Conservation (phyloP, 2,888 invertebrate species). For the Ceraclea dissimilis region DNA sequence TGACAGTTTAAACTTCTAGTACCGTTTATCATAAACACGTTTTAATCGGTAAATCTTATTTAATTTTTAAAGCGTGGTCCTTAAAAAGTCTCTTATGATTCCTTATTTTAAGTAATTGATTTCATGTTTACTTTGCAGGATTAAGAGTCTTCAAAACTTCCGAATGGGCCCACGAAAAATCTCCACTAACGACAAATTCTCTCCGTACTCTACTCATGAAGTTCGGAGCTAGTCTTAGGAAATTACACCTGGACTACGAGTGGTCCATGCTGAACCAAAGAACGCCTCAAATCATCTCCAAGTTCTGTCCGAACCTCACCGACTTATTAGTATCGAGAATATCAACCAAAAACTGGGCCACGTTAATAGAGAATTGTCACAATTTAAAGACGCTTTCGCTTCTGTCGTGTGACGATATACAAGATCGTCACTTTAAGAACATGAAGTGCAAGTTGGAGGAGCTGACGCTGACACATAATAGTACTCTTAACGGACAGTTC, state of each 20-base stretch:
- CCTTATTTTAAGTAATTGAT: too few species aligned
- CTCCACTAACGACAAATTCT: conserved; percentile 40
- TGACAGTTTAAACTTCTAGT: too few species aligned
- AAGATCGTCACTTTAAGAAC: conserved; percentile 29
- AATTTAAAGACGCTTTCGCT: conserved; percentile 43
- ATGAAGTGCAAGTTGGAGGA: conserved; percentile 17
- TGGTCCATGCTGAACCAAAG: conserved; percentile 45
- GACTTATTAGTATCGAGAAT: conserved; percentile 44
- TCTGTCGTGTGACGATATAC: conserved; percentile 38
- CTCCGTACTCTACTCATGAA: conserved; percentile 46
- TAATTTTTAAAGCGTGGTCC: too few species aligned
- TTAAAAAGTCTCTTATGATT: too few species aligned
- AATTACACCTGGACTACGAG: conserved; percentile 46
- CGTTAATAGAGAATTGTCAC: conserved; percentile 44
- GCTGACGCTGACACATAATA: conserved; percentile 28
- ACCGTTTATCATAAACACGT: too few species aligned
- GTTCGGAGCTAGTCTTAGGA: conserved; percentile 40
- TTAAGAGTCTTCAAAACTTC: conserved; percentile 14
- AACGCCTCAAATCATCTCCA: conserved; percentile 48
- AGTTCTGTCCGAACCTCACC: conserved; percentile 50
- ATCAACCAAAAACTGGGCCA: conserved; percentile 47
- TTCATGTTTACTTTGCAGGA: conserved; percentile 8
- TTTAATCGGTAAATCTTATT: too few species aligned
- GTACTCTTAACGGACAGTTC: conserved; percentile 26
- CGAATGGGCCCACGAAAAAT: conserved; percentile 1